Percentiles rank a stretch among this genome's conserved stretches.
Conservation (phyloP, 2,888 invertebrate species). For the Dasysyrphus tricinctus region DNA sequence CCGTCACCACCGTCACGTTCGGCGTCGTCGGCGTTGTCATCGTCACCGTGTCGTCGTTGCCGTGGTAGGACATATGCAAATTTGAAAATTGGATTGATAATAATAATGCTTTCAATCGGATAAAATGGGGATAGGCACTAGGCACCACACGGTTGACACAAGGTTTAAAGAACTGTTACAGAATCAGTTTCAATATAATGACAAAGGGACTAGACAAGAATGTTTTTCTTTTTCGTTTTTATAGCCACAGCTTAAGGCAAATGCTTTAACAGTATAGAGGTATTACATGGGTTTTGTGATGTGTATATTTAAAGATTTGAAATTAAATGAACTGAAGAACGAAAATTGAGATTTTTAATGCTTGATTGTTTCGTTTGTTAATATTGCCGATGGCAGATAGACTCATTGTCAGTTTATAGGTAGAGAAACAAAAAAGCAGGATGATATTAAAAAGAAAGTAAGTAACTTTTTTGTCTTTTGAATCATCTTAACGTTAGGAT, state of each 20-base stretch:
- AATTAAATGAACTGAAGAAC: not conserved
- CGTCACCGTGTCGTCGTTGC: not conserved
- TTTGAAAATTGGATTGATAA: conserved; percentile 34
- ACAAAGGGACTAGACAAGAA: conserved; percentile 11
- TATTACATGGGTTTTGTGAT: not conserved
- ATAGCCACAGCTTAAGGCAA: not conserved
- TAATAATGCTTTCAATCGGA: conserved; percentile 30
- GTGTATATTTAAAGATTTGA: too few species aligned
- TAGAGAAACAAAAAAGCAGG: too few species aligned
- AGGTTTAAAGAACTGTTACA: conserved; percentile 14
- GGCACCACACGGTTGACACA: conserved; percentile 6
- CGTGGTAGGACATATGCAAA: conserved; percentile 3
- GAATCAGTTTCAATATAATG: conserved; percentile 12
- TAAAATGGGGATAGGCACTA: conserved; percentile 5
- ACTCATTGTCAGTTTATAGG: too few species aligned
- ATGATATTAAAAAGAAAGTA: too few species aligned
- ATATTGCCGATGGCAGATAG: too few species aligned
- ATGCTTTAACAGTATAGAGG: not conserved
- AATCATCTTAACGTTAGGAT: too few species aligned
- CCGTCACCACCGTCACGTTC: not conserved
- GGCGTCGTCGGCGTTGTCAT: too few species aligned
- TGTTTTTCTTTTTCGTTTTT: not conserved
- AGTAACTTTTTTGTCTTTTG: too few species aligned
- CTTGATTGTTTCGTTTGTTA: not conserved
- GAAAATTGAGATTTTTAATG: not conserved